Conservation (phyloP, 2,888 invertebrate species). For the Stenodera caucasica region DNA sequence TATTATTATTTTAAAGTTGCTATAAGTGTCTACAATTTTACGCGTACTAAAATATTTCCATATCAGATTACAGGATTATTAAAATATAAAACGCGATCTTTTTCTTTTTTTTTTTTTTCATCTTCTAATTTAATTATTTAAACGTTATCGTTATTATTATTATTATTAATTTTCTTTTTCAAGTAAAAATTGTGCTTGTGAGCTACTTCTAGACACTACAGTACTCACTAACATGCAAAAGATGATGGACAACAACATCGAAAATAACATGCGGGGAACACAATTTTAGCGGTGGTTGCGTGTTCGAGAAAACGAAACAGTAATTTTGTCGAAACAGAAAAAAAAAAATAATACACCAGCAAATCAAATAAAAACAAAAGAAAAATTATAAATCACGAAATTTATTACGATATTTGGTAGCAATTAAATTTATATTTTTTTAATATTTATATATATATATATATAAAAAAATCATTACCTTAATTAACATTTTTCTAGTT, state of each 20-base stretch:
- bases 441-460: not conserved
- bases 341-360: constrained; percentile 18
- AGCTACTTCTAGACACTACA: constrained; percentile 51
- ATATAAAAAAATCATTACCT: constrained; percentile 50
- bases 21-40: constrained; percentile 44
- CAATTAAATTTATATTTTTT: constrained; percentile 53
- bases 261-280: constrained; percentile 49
- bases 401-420: constrained; percentile 60
- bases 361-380: constrained; percentile 49
- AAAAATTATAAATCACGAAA: constrained; percentile 56
- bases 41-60: constrained; percentile 55
- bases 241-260: constrained; percentile 30
- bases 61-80: constrained; percentile 46
- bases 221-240: constrained; percentile 53
- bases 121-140: constrained; percentile 40
- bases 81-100: constrained; percentile 55
- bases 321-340: constrained; percentile 28
- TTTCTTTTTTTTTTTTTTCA: constrained; percentile 21
- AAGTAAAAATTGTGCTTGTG: constrained; percentile 50
- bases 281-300: constrained; percentile 42
- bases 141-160: constrained; percentile 20
- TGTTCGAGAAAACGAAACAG: no score
- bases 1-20: constrained; percentile 40
- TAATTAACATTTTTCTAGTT: constrained; percentile 50
- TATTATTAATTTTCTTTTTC: constrained; percentile 7